These are phyloP conservation scores for Trichoplusia ni DNA, from an alignment of 1,140 invertebrate genomes.

Conservation along the genomic window DNA sequence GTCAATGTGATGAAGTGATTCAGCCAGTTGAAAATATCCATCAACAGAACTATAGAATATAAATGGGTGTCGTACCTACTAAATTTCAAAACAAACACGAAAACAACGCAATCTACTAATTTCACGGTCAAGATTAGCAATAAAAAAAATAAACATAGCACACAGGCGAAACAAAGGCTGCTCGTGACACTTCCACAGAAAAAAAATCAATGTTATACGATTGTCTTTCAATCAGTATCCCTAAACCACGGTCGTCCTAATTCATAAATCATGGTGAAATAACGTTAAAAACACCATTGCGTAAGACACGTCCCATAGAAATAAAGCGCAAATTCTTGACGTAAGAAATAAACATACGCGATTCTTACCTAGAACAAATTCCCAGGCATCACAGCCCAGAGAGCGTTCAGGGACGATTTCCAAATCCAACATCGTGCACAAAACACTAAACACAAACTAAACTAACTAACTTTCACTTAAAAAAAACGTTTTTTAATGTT, in stretches of 20 bases:
- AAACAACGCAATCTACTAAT: constrained; percentile 60
- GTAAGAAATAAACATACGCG: constrained; percentile 74
- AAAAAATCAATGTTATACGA: constrained; percentile 65
- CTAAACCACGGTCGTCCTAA: constrained; percentile 5
- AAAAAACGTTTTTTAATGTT: constrained; percentile 67
- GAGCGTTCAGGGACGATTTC: constrained; percentile 97
- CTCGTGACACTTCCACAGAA: constrained; percentile 50
- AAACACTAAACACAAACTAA: constrained; percentile 70
- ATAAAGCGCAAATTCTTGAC: constrained; percentile 80
- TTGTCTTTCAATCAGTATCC: neutral
- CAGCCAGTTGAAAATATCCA: neutral
- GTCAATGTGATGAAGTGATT: neutral
- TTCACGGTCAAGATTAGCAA: constrained; percentile 77
- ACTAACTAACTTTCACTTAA: constrained; percentile 76
- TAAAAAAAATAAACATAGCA: constrained; percentile 75
- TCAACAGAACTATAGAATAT: neutral
- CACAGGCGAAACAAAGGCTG: constrained; percentile 65
- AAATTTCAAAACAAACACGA: constrained; percentile 46
- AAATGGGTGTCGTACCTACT: neutral
- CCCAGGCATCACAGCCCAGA: constrained; percentile 97
- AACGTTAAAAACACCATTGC: constrained; percentile 62
- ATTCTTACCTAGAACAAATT: constrained; percentile 95
- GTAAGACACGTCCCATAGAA: constrained; percentile 70
- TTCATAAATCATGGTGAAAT: constrained; percentile 8
- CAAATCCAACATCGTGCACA: constrained; percentile 93